Evolutionary conservation across 2,888 invertebrate genomes (phyloP), one percentile per base, ranked within the genome.

Genomic region (Ischnus inquisitorius): DNA sequence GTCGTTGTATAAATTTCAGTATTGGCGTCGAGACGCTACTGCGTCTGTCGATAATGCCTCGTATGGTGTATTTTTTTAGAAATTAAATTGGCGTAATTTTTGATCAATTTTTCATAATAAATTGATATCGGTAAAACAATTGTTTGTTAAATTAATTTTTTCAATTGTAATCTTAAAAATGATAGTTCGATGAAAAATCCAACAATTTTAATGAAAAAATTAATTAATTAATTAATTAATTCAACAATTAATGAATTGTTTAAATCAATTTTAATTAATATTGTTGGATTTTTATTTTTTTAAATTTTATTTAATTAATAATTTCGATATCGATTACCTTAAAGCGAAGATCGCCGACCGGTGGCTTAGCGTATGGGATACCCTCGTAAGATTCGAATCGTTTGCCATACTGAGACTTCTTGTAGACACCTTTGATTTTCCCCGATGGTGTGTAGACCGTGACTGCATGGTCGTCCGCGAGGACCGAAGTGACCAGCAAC

Each of bases 281-380:
- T 51, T 8, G 1, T 19, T 3, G 8, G 2, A 19, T 19, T 51
- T 19, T 25, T 12, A 22, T 57, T 4, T 2, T 12, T 25, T 8
- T 22, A 22, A 41, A 22, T 22, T 12, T 43, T 62, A 16, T 62
- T n/a, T n/a, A n/a, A n/a, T n/a, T n/a, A n/a, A n/a, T n/a, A n/a
- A 34, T 8, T 34, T 2, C 34, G 34, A n/a, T 1, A 8, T 34
- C 34, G 10, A 3, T 80, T 84, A 90, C 90, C 86, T 89, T 74
- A 65, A 90, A 90, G 48, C 90, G 83, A 14, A 87, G 82, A 81
- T 89, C 85, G 68, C 89, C 88, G 12, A 86, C 51, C 10, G 90
- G 90, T 22, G 90, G 88, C 14, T 81, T 6, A 19, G 90, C 90
- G 67, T 88, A 90, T n/a, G 90, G 90, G 60, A 90, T 85, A 6